Evolutionary conservation across 2,888 invertebrate species (phyloP).

Genomic region (Dilophus febrilis): DNA sequence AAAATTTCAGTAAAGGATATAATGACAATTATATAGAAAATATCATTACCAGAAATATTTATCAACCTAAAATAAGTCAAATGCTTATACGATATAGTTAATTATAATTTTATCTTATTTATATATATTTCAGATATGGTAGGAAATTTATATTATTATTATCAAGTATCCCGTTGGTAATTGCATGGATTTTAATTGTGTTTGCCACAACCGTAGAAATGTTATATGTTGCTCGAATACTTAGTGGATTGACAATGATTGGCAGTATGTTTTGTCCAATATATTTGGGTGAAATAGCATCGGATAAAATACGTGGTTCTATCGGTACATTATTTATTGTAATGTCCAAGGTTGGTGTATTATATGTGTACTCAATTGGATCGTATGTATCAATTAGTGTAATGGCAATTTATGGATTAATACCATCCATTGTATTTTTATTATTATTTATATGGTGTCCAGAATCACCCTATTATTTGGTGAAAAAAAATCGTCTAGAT

Average conservation of each 20-base stretch:
- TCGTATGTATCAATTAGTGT: constrained; percentile 37
- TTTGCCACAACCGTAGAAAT: constrained; percentile 36
- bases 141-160: constrained; percentile 43
- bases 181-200: constrained; percentile 46
- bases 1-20: too few relatives aligned
- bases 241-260: constrained; percentile 40
- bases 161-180: constrained; percentile 39
- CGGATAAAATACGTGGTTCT: constrained; percentile 40
- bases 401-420: constrained; percentile 37
- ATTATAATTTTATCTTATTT: too few relatives aligned
- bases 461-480: constrained; percentile 46
- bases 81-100: not conserved
- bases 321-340: constrained; percentile 44
- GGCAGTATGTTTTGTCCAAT: constrained; percentile 25
- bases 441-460: constrained; percentile 42
- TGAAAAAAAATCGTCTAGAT: constrained; percentile 34
- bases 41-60: too few relatives aligned
- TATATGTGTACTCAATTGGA: constrained; percentile 42
- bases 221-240: constrained; percentile 41
- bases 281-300: constrained; percentile 45
- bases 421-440: constrained; percentile 38
- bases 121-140: constrained; percentile 34
- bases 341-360: constrained; percentile 40
- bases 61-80: too few relatives aligned
- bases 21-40: too few relatives aligned